These are phyloP conservation scores for Nothocercus julius DNA, from an alignment of 2,113 vertebrate species.

Conservation along the genomic window DNA sequence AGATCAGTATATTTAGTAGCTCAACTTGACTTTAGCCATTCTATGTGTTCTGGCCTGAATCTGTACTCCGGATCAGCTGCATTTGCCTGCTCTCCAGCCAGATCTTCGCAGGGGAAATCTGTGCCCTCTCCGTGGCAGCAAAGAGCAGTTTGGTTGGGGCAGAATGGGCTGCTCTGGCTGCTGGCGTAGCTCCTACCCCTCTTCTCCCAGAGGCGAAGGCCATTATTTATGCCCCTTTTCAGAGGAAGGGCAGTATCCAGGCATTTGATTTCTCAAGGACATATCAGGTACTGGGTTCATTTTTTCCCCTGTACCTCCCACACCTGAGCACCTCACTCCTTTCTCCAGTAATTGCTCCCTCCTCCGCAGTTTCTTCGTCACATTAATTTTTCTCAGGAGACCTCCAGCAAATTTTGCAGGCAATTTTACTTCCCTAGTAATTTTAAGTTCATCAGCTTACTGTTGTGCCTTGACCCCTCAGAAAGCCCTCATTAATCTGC, in stretches of 20 bases:
- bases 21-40: background rate
- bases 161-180: no score
- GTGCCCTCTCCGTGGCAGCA: no score
- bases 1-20: background rate
- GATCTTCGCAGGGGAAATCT: background rate
- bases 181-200: no score
- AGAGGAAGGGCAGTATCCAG: background rate
- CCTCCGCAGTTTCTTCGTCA: background rate
- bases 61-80: no score
- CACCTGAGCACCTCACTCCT: background rate
- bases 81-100: background rate
- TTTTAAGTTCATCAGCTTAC: background rate
- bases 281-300: background rate
- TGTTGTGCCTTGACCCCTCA: background rate
- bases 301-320: background rate
- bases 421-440: background rate
- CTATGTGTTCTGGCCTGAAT: no score
- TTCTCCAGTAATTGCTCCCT: background rate
- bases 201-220: no score
- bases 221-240: background rate
- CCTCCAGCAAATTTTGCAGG: background rate
- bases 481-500: background rate
- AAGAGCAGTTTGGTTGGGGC: no score
- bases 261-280: background rate
- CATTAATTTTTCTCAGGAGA: background rate